Percentiles rank a stretch among this genome's conserved stretches.
phyloP scores from a whole-genome alignment of 2,888 invertebrate genomes.

The Pristionchus entomophagus region DNA sequence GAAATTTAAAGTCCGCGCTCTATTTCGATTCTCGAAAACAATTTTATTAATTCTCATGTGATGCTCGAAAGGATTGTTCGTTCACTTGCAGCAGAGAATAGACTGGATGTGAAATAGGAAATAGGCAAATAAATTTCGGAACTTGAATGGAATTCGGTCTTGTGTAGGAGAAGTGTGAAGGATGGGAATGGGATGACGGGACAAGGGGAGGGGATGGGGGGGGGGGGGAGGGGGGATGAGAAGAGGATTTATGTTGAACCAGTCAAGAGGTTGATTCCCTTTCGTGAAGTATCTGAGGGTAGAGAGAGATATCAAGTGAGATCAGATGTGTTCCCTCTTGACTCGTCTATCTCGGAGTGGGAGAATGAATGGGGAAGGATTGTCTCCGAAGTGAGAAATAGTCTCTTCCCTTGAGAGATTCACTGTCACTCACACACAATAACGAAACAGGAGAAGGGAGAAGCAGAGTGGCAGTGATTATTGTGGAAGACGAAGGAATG shows the following conservation, averaged over 20 bases:
- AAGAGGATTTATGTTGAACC: not conserved
- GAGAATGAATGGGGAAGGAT: slow-evolving; percentile 25
- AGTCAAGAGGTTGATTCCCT: slow-evolving; percentile 4
- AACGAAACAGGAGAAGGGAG: not conserved
- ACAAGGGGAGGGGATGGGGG: not conserved
- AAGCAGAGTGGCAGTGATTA: not conserved
- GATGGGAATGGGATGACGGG: slow-evolving; percentile 21
- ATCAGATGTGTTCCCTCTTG: slow-evolving; percentile 10
- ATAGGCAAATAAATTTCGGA: not conserved
- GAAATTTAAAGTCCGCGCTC: not conserved
- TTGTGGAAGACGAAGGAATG: not conserved
- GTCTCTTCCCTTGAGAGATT: slow-evolving; percentile 11
- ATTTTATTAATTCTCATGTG: not conserved
- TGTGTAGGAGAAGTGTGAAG: slow-evolving; percentile 26
- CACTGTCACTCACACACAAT: slow-evolving; percentile 29
- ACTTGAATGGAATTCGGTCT: slow-evolving; percentile 30
- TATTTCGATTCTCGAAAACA: not conserved
- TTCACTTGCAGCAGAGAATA: not conserved
- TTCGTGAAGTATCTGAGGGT: not conserved
- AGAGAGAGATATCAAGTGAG: not conserved
- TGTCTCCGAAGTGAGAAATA: slow-evolving; percentile 29
- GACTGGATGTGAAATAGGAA: not conserved
- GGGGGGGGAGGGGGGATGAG: no score
- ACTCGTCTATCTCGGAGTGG: not conserved
- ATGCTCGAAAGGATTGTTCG: not conserved